Percentiles rank a stretch among this genome's conserved stretches.
phyloP scores from a whole-genome alignment of 2,113 vertebrate genomes.

The Agelaius phoeniceus region DNA sequence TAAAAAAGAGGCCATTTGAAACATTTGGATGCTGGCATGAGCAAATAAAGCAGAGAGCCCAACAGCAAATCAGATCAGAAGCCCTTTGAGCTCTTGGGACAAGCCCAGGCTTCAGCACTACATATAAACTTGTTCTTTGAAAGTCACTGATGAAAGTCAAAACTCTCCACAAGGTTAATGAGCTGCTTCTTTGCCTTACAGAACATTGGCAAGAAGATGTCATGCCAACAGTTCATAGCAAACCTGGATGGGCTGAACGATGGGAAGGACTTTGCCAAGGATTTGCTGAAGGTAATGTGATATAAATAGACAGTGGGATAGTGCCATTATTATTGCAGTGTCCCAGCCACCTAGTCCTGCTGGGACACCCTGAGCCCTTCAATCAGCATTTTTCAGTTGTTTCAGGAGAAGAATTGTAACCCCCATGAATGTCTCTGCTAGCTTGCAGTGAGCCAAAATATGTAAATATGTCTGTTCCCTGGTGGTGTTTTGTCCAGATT shows the following conservation, averaged over 20 bases:
- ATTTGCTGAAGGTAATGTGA: conserved; percentile 88
- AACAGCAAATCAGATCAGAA: background rate
- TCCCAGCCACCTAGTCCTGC: background rate
- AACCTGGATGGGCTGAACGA: conserved; percentile 94
- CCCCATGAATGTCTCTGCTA: background rate
- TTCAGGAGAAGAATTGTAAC: background rate
- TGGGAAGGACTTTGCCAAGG: conserved; percentile 93
- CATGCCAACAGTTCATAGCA: conserved; percentile 92
- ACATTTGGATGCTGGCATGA: background rate
- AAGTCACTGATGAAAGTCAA: background rate
- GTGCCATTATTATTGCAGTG: background rate
- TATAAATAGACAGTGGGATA: background rate
- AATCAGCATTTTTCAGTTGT: background rate
- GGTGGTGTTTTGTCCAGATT: background rate
- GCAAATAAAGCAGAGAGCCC: background rate
- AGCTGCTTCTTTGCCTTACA: conserved; percentile 70
- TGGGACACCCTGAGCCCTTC: background rate
- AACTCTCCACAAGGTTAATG: background rate
- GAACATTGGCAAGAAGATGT: conserved; percentile 99
- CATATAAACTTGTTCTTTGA: background rate
- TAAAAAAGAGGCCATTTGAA: background rate
- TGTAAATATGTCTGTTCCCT: background rate
- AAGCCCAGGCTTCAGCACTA: background rate
- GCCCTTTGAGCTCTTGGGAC: background rate
- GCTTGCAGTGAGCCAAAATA: background rate